Evolutionary conservation across 2,888 invertebrate species (phyloP), one percentile per base, ranked within the genome.

Genomic region (Sericinus montela): DNA sequence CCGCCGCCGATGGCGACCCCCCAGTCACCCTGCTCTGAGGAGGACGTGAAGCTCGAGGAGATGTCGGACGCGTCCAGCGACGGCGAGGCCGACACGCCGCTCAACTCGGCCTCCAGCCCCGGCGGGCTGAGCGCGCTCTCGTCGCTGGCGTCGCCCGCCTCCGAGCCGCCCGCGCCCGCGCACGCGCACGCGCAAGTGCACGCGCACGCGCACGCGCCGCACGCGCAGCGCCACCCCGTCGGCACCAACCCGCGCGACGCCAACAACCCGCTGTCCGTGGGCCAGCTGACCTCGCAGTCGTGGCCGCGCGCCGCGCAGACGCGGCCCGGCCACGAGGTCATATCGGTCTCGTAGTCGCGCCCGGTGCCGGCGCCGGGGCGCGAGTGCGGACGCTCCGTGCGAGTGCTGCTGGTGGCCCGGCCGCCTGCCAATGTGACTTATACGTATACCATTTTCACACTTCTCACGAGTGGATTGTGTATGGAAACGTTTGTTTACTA

Each of bases 211-310:
- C 93, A 94, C 52, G 89, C 90, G 40, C 79, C 82, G 44, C 74
- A 68, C 57, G 85, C 79, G 48, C 84, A 81, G 30, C 82, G 96
- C 57, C 92, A 95, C 79, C 97, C 97, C 35, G 96, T 97, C 49
- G 97, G 97, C 52, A 96, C 96, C 39, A 97, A 97, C 86, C 97
- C 97, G 35, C 93, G 96, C 63, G 97, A 97, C 87, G 94, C 95
- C 59, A 97, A 97, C 89, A 97, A 97, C 90, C 97, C 97, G 49
- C 90, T 97, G 36, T 96, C 95, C 79, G 96, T 97, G 51, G 96
- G 96, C 69, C 96, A 97, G 84, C 89, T 97, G 62, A 96, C 96
- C 53, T 95, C 95, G 62, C 94, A 94, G 60, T 73, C 75, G 30
- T 85, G 88, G 88, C 85, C 87, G 0, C 70, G 88, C 7, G 72